A percentile compares a stretch with the other conserved stretches of the same genome.
Conservation (phyloP, 2,797 vertebrate genomes). For the Scyliorhinus canicula region DNA sequence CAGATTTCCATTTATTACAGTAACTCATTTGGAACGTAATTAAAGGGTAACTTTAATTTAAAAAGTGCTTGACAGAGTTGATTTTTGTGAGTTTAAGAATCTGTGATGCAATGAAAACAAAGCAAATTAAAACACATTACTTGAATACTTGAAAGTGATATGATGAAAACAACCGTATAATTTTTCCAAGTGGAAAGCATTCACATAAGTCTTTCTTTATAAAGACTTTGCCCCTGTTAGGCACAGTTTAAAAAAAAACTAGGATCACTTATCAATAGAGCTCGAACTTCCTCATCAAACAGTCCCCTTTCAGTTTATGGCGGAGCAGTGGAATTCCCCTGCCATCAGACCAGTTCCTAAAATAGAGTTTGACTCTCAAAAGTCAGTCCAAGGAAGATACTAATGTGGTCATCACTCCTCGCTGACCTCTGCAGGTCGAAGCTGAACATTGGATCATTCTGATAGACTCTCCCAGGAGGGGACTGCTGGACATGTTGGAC, state of each 20-base stretch:
- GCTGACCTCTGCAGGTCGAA: background rate
- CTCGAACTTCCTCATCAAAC: slow-evolving; percentile 9
- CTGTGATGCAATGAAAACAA: background rate
- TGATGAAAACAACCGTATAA: background rate
- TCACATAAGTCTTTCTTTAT: background rate
- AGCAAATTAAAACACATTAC: background rate
- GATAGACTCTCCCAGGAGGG: background rate
- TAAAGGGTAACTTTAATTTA: background rate
- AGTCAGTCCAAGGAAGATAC: background rate
- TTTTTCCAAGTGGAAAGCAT: background rate
- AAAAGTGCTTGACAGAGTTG: background rate
- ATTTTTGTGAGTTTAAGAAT: background rate
- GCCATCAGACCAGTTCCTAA: background rate
- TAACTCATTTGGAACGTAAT: background rate
- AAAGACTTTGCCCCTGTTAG: background rate
- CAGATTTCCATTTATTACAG: background rate
- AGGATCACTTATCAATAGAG: background rate
- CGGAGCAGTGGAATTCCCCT: background rate
- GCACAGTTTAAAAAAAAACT: background rate
- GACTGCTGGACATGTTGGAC: background rate
- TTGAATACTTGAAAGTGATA: background rate
- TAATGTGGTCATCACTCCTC: background rate
- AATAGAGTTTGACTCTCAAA: background rate
- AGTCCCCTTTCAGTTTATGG: background rate
- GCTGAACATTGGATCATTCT: background rate